These are phyloP conservation scores for Euleptes europaea DNA, from an alignment of 2,113 vertebrate genomes.

Conservation along the genomic window DNA sequence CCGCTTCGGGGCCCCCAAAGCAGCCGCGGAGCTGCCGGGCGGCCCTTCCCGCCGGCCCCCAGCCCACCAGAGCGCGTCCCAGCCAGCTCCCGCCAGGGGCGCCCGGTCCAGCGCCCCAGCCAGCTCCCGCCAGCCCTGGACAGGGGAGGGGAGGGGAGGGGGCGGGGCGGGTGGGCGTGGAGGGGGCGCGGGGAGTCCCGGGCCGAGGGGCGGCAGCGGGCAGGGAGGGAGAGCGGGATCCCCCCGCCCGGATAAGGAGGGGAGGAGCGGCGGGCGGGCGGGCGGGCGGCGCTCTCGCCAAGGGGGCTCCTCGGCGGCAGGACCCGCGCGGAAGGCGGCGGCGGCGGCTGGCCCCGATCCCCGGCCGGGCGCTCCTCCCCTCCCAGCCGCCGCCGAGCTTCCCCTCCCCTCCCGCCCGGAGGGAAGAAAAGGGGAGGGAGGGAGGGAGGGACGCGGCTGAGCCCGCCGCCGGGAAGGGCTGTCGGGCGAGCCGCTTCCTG, in stretches of 20 bases:
- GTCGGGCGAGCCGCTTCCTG: too few species aligned
- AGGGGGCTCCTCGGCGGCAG: neutral
- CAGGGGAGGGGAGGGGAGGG: neutral
- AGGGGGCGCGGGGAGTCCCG: conserved; percentile 37
- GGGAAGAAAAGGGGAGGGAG: neutral
- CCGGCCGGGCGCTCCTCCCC: neutral
- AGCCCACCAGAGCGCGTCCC: neutral
- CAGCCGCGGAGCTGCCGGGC: too few species aligned
- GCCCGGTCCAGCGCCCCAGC: neutral
- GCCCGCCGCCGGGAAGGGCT: neutral
- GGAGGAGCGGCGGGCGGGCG: neutral
- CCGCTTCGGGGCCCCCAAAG: too few species aligned
- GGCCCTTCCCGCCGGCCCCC: neutral
- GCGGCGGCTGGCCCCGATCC: neutral
- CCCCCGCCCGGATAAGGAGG: neutral
- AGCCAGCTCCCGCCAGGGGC: neutral
- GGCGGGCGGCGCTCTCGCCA: neutral
- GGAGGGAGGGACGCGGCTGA: neutral
- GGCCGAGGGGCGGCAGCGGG: conserved; percentile 8
- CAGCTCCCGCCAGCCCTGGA: neutral
- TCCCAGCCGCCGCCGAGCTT: neutral
- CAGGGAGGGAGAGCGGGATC: conserved; percentile 1
- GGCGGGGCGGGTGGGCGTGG: neutral
- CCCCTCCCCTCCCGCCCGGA: neutral
- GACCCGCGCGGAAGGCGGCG: neutral